These are phyloP conservation scores for Melanostoma mellinum DNA, from an alignment of 2,888 invertebrate genomes.

Conservation along the genomic window DNA sequence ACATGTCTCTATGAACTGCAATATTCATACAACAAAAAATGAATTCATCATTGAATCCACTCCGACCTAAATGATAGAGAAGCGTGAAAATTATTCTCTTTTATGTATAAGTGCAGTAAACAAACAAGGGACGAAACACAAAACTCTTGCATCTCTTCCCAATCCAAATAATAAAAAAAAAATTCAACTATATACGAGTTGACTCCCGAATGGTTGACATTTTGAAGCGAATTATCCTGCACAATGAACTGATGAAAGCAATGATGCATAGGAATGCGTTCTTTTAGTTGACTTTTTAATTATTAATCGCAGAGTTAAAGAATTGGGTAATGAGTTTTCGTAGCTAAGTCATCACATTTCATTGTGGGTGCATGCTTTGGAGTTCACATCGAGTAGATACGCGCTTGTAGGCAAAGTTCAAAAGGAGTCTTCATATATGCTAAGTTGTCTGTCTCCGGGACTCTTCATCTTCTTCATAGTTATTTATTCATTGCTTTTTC, in stretches of 20 bases:
- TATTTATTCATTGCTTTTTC: conserved; percentile 74
- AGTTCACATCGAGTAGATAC: background rate
- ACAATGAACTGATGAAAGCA: conserved; percentile 23
- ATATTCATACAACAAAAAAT: too few relatives aligned
- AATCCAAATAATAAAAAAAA: too few relatives aligned
- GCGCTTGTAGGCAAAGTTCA: conserved; percentile 7
- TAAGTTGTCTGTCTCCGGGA: conserved; percentile 10
- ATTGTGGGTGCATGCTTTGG: conserved; percentile 16
- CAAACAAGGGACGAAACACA: too few relatives aligned
- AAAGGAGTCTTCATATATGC: background rate
- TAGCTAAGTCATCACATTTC: conserved; percentile 14
- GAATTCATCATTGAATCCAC: too few relatives aligned
- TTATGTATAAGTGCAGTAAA: too few relatives aligned
- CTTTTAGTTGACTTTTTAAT: conserved; percentile 34
- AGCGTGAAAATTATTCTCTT: too few relatives aligned
- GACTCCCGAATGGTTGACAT: background rate
- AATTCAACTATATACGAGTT: too few relatives aligned
- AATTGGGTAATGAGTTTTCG: conserved; percentile 41
- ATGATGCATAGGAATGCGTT: conserved; percentile 34
- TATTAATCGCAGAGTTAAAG: conserved; percentile 35
- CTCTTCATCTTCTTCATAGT: conserved; percentile 19
- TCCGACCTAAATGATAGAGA: too few relatives aligned
- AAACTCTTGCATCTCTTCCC: too few relatives aligned
- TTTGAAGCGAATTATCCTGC: background rate
- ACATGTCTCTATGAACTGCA: too few relatives aligned